A percentile compares a stretch with the other conserved stretches of the same genome.
phyloP scores from a whole-genome alignment of 2,113 vertebrate genomes.

The Agapornis roseicollis region DNA sequence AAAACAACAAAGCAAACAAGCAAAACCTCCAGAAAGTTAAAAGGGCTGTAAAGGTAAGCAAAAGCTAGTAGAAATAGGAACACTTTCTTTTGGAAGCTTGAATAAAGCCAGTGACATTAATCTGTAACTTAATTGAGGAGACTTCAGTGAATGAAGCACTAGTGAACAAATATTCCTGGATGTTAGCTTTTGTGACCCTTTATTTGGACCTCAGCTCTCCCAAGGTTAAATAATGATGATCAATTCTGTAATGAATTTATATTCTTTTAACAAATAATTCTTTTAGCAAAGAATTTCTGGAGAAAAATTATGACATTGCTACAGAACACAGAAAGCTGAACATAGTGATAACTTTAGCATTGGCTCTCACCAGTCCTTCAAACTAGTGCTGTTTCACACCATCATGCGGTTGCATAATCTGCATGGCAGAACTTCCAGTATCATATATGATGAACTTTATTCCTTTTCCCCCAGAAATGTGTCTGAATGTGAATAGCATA shows the following conservation, averaged over 20 bases:
- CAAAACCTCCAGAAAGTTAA: not conserved
- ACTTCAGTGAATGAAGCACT: not conserved
- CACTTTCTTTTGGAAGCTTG: not conserved
- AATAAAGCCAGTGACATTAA: not conserved
- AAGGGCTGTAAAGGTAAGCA: not conserved
- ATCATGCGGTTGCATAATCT: not conserved
- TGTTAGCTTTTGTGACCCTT: not conserved
- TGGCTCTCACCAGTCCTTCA: not conserved
- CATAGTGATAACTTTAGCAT: not conserved
- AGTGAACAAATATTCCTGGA: not conserved
- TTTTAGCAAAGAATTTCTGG: not conserved
- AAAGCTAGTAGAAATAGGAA: not conserved
- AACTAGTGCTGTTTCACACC: not conserved
- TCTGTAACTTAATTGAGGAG: not conserved
- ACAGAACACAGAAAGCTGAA: not conserved
- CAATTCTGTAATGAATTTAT: not conserved
- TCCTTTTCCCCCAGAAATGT: not conserved
- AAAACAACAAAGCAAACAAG: not conserved
- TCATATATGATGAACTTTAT: not conserved
- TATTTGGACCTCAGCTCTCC: not conserved
- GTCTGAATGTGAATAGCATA: not conserved
- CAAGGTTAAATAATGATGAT: fast-evolving
- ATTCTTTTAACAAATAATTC: not conserved
- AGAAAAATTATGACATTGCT: not conserved
- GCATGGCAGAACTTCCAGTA: not conserved